Conservation (phyloP, 1,140 invertebrate genomes). For the Octopus bimaculoides region DNA sequence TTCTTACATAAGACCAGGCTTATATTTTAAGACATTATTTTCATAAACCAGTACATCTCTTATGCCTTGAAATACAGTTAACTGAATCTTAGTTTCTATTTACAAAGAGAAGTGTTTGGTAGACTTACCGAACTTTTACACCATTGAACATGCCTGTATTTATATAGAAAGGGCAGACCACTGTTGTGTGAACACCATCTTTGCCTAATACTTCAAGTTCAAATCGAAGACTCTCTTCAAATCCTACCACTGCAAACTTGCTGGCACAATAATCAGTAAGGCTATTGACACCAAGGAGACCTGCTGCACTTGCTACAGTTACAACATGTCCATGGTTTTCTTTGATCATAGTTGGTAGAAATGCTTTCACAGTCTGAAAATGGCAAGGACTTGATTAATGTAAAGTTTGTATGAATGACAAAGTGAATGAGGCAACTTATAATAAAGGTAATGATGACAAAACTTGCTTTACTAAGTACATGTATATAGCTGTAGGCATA, state of each 20-base stretch:
- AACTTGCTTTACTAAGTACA: no score
- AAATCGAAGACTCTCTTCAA: slow-evolving; percentile 72
- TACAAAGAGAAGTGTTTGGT: no score
- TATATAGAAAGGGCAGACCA: slow-evolving; percentile 92
- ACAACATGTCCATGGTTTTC: slow-evolving; percentile 89
- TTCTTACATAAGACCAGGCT: no score
- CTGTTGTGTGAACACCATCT: slow-evolving; percentile 77
- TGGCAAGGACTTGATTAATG: slow-evolving; percentile 13
- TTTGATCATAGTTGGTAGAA: slow-evolving; percentile 78
- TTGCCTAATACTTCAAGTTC: slow-evolving; percentile 44
- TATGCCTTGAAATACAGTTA: no score
- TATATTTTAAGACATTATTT: no score
- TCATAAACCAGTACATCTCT: no score
- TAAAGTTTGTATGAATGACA: not conserved
- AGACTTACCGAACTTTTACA: slow-evolving; percentile 73
- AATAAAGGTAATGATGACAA: no score
- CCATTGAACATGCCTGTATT: slow-evolving; percentile 95
- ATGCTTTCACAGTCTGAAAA: slow-evolving; percentile 64
- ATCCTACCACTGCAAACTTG: slow-evolving; percentile 88
- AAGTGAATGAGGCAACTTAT: no score
- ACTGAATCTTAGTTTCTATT: no score
- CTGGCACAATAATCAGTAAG: slow-evolving; percentile 93
- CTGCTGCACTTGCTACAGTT: slow-evolving; percentile 90
- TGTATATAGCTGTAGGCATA: no score
- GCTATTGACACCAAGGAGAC: slow-evolving; percentile 63